These are phyloP conservation scores for Carlito syrichta DNA, from an alignment of 2,113 vertebrate genomes.

Conservation along the genomic window DNA sequence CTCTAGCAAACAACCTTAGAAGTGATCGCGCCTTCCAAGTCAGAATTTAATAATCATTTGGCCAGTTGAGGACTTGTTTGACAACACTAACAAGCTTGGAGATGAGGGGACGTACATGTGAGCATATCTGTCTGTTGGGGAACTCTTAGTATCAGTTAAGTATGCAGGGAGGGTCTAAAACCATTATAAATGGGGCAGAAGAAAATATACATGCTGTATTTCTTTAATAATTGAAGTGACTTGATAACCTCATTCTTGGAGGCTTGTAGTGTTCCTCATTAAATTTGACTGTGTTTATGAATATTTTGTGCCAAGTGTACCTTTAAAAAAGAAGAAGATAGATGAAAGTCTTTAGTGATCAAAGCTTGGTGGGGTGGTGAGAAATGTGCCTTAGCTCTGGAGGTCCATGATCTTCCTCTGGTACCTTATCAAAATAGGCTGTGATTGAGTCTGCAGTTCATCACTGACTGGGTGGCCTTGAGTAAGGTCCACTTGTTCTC, in stretches of 20 bases:
- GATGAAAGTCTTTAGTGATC: conserved; percentile 48
- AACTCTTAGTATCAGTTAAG: conserved; percentile 25
- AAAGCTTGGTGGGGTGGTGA: not conserved
- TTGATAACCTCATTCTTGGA: conserved; percentile 71
- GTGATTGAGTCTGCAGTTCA: not conserved
- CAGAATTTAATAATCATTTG: conserved; percentile 17
- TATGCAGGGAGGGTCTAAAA: conserved; percentile 61
- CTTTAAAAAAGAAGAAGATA: conserved; percentile 41
- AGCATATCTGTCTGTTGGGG: not conserved
- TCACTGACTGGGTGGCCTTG: not conserved
- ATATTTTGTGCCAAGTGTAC: conserved; percentile 73
- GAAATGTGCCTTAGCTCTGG: not conserved
- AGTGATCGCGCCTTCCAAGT: not conserved
- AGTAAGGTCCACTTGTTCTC: not conserved
- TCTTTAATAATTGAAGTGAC: conserved; percentile 68
- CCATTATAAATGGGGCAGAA: conserved; percentile 57
- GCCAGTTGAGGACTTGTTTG: conserved; percentile 27
- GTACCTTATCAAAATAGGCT: not conserved
- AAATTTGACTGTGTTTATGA: conserved; percentile 68
- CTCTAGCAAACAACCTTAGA: not conserved
- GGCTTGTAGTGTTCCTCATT: conserved; percentile 66
- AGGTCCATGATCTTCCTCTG: not conserved
- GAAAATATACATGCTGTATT: conserved; percentile 55
- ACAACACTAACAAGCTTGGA: conserved; percentile 31
- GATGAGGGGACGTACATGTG: fast-evolving